These are phyloP conservation scores for Heliconius eleuchia DNA, from an alignment of 1,140 invertebrate species.

Conservation along the genomic window DNA sequence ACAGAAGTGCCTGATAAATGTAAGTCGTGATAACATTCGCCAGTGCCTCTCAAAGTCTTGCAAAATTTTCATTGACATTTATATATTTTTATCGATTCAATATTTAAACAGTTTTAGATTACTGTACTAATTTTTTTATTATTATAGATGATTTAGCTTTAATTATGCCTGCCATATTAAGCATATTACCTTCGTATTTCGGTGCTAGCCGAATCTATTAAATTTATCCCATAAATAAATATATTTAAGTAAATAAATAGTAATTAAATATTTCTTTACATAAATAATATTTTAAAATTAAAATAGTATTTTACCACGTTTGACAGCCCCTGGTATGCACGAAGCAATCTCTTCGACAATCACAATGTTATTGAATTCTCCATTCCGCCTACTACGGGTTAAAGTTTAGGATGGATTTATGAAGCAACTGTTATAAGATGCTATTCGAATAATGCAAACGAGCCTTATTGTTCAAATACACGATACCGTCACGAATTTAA, in stretches of 20 bases:
- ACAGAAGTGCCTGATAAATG: slow-evolving; percentile 38
- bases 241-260: background rate
- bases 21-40: slow-evolving; percentile 13
- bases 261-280: background rate
- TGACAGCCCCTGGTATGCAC: slow-evolving; percentile 20
- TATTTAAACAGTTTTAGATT: too few species aligned
- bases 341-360: slow-evolving; percentile 42
- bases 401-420: slow-evolving; percentile 55
- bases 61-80: background rate
- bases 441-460: slow-evolving; percentile 43
- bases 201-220: background rate
- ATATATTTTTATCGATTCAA: too few species aligned
- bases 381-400: slow-evolving; percentile 48
- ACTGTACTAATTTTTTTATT: too few species aligned
- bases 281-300: background rate
- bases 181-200: too few species aligned
- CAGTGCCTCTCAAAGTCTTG: background rate
- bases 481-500: slow-evolving; percentile 34
- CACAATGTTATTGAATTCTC: slow-evolving; percentile 51
- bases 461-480: slow-evolving; percentile 41
- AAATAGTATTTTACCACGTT: background rate
- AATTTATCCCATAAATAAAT: background rate
- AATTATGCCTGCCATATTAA: background rate
- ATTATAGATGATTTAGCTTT: too few species aligned
- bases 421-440: slow-evolving; percentile 42